These are phyloP conservation scores for Odocoileus virginianus DNA, from an alignment of 2,113 vertebrate genomes.

Conservation along the genomic window DNA sequence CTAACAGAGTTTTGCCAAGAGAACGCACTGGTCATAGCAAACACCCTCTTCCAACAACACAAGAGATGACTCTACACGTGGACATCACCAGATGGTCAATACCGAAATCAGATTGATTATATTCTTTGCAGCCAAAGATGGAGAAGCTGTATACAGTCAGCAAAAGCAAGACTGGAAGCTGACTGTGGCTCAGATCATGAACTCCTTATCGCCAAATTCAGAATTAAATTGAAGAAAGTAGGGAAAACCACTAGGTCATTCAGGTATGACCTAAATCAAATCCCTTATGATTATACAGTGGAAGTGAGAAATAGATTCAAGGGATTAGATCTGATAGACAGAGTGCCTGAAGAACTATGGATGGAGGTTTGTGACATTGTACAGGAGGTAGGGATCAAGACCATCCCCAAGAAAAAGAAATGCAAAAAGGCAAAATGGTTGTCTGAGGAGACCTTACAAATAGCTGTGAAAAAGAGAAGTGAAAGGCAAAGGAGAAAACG, in stretches of 20 bases:
- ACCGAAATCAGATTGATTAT: not conserved
- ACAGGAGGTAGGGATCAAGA: not conserved
- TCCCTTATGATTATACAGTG: not conserved
- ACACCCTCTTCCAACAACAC: not conserved
- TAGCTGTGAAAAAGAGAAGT: not conserved
- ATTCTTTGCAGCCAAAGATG: not conserved
- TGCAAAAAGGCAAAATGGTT: not conserved
- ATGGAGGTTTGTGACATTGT: not conserved
- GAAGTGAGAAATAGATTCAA: not conserved
- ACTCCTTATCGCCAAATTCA: not conserved
- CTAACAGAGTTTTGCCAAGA: not conserved
- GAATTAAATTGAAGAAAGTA: not conserved
- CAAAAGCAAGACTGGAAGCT: not conserved
- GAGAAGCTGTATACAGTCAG: not conserved
- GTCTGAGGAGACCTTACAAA: not conserved
- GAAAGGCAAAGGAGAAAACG: not conserved
- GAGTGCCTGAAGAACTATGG: not conserved
- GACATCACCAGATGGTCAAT: not conserved
- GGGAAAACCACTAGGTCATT: not conserved
- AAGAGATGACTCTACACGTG: not conserved
- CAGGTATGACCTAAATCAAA: not conserved
- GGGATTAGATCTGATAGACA: not conserved
- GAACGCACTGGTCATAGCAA: not conserved
- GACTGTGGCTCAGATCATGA: not conserved
- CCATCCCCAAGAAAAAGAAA: not conserved